phyloP scores from a whole-genome alignment of 2,888 invertebrate genomes.

The Argyresthia goedartella region DNA sequence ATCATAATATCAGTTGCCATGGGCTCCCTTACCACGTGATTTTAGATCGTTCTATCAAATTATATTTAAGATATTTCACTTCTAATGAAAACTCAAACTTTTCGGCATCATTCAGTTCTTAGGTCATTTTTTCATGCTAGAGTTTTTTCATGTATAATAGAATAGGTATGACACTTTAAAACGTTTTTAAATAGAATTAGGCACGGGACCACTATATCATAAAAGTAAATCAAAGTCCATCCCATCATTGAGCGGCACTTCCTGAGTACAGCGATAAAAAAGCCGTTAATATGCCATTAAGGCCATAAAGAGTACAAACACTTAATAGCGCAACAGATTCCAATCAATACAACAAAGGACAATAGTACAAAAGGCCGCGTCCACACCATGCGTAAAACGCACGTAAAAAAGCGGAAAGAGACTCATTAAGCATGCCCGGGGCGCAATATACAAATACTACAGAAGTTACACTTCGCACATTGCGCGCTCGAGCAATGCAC shows the following conservation, averaged over 20 bases:
- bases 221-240: background rate
- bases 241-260: background rate
- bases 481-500: no score
- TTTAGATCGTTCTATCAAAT: no score
- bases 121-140: no score
- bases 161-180: background rate
- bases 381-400: constrained; percentile 39
- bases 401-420: constrained; percentile 24
- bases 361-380: constrained; percentile 30
- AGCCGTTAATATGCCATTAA: constrained; percentile 6
- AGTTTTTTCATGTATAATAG: no score
- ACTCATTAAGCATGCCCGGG: constrained; percentile 22
- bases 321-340: constrained; percentile 41
- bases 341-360: constrained; percentile 35
- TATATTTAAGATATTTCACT: no score
- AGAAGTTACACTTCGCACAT: no score
- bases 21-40: no score
- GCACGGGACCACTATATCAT: background rate
- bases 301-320: constrained; percentile 22
- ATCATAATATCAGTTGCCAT: no score
- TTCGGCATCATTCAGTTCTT: no score
- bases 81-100: no score
- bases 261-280: constrained; percentile 1
- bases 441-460: background rate
- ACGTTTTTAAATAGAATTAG: background rate